Evolutionary conservation across 2,113 vertebrate species (phyloP).

Genomic region (Pituophis catenifer): DNA sequence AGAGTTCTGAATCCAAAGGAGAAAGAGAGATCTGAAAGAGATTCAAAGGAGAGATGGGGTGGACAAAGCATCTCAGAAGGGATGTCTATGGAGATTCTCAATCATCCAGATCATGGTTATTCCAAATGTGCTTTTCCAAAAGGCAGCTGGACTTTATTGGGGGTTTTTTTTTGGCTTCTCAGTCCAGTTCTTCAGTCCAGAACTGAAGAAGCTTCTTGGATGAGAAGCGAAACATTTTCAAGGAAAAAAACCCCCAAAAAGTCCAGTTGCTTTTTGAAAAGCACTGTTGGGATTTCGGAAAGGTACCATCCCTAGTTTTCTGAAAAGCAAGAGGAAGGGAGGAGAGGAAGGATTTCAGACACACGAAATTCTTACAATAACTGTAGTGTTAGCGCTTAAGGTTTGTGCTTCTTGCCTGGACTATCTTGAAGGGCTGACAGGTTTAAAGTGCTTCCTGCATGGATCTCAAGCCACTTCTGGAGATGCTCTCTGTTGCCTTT

Average conservation of each 20-base stretch:
- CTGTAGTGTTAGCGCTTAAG: neutral
- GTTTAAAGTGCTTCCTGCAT: neutral
- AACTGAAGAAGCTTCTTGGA: neutral
- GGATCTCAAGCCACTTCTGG: neutral
- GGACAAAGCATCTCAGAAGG: neutral
- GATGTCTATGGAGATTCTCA: neutral
- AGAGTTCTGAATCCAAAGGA: neutral
- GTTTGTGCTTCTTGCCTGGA: neutral
- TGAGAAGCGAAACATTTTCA: neutral
- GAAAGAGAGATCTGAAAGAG: too few relatives aligned
- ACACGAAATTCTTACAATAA: neutral
- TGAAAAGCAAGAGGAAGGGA: neutral
- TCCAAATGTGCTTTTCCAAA: neutral
- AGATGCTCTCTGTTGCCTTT: neutral
- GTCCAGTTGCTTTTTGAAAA: neutral
- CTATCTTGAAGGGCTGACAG: neutral
- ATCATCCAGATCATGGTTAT: neutral
- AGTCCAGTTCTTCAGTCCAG: neutral
- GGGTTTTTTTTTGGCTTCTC: neutral
- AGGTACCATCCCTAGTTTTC: neutral
- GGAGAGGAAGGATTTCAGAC: neutral
- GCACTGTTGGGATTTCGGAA: neutral
- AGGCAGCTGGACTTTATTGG: neutral
- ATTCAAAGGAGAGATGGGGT: neutral
- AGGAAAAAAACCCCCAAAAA: neutral